These are phyloP conservation scores for Magallana ariakensis DNA, from an alignment of 1,140 invertebrate genomes.

Conservation along the genomic window DNA sequence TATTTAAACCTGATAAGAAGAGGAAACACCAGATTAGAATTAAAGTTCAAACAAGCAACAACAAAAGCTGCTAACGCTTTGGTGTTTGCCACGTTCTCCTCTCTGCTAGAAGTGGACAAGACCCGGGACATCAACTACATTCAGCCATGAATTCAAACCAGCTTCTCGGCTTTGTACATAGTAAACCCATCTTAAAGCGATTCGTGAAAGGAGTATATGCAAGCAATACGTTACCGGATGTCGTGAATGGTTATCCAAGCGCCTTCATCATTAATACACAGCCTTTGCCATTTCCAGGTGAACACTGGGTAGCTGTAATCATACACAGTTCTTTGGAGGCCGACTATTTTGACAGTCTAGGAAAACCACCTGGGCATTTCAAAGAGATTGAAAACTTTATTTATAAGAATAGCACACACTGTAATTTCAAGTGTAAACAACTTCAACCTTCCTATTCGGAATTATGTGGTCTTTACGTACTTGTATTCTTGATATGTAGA, in stretches of 20 bases:
- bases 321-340: constrained; percentile 34
- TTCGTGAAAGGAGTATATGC: constrained; percentile 3
- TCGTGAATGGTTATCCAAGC: constrained; percentile 9
- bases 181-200: constrained; percentile 2
- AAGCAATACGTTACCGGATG: constrained; percentile 13
- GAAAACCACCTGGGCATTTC: constrained; percentile 19
- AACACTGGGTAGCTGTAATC: constrained; percentile 48
- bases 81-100: constrained; percentile 23
- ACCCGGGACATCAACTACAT: constrained; percentile 47
- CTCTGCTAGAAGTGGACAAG: constrained; percentile 50
- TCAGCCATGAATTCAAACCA: constrained; percentile 45
- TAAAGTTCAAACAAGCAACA: constrained; percentile 40
- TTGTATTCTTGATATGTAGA: constrained; percentile 43
- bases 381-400: constrained; percentile 43
- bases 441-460: constrained; percentile 48
- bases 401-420: constrained; percentile 44
- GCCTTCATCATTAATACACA: constrained; percentile 48
- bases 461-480: constrained; percentile 48
- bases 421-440: constrained; percentile 45
- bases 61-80: constrained; percentile 14
- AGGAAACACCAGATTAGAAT: constrained; percentile 52
- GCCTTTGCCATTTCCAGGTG: constrained; percentile 40
- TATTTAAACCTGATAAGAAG: constrained; percentile 50
- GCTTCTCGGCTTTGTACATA: constrained; percentile 18
- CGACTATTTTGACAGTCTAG: constrained; percentile 51